Evolutionary conservation across 1,140 invertebrate species (phyloP), one percentile per base, ranked within the genome.

Genomic region (Sycophila sp.): DNA sequence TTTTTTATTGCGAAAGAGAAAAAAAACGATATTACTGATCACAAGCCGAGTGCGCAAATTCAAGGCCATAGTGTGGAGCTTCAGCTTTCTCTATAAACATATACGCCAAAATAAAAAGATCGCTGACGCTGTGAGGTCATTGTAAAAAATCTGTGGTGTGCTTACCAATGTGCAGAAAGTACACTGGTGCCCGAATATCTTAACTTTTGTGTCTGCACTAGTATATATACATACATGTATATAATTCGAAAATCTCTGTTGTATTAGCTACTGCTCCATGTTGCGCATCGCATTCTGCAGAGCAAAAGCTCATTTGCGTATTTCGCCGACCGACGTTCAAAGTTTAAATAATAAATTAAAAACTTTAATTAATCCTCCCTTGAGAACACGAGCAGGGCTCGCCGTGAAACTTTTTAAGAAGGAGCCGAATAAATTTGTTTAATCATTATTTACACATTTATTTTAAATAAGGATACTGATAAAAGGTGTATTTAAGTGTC

Each of bases 201-300:
- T n/a, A n/a, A 79, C 72, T 81, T 81, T 55, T 77, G 64, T 85
- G 80, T 84, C 73, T 79, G 81, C 79, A 84, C 80, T 82, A 62
- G 77, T 80, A 81, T 38, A 69, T 51, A 68, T 69, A 63, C 59
- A 63, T 63, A 34, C 3, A 15, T 63, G 68, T 69, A 69, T 56
- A 69, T 62, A 69, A 42, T 8, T 69, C 77, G 78, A 79, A 75
- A 78, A 60, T 85, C 71, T 76, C 79, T 85, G 83, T 85, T 79
- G 80, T 85, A 84, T 73, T 83, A 83, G 83, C 83, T 85, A 84
- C 76, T 80, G 80, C 81, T 76, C 75, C 49, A 55, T 69, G 68
- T 69, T 42, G 28, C 15, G 13, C 32, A 22, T 34, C 19, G 47
- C 55, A 56, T 40, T 60, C 53, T 65, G 7, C 15, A 24, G 32